Percentiles rank a stretch among this genome's conserved stretches.
Evolutionary conservation across 2,888 invertebrate species (phyloP).

Genomic region (Matsumyia berberina): DNA sequence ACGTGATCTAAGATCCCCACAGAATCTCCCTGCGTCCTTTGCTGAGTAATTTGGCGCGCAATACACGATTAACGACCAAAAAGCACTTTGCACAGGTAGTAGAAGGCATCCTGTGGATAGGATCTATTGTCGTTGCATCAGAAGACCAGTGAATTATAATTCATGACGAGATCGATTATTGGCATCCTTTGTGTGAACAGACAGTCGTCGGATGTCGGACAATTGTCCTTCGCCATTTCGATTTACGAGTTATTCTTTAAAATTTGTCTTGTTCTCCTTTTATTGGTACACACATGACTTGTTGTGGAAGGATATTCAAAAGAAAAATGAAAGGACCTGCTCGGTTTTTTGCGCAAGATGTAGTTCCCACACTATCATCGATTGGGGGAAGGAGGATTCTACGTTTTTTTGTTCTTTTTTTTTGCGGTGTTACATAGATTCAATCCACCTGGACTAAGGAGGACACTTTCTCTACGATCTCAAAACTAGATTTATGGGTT

Average conservation of each 20-base stretch:
- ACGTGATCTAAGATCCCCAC: background rate
- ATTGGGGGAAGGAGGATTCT: conserved; percentile 49
- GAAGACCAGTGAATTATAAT: conserved; percentile 53
- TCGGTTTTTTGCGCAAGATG: conserved; percentile 72
- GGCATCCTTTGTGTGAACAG: conserved; percentile 50
- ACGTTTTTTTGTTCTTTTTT: conserved; percentile 42
- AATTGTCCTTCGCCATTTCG: conserved; percentile 60
- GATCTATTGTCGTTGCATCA: conserved; percentile 28
- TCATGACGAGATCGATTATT: conserved; percentile 75
- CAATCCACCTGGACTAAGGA: conserved; percentile 65
- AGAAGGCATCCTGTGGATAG: conserved; percentile 39
- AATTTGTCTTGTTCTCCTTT: conserved; percentile 48
- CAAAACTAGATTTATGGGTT: conserved; percentile 71
- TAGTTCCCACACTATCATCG: conserved; percentile 67
- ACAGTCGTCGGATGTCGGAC: conserved; percentile 51
- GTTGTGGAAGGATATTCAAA: conserved; percentile 55
- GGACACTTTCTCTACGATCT: conserved; percentile 63
- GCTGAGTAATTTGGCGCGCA: conserved; percentile 60
- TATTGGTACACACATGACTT: conserved; percentile 65
- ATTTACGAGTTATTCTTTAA: conserved; percentile 58
- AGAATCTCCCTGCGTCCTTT: background rate
- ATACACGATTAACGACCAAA: conserved; percentile 40
- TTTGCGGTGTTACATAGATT: conserved; percentile 60
- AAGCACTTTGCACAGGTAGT: conserved; percentile 46
- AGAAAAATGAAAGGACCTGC: conserved; percentile 56